These are phyloP conservation scores for Drosophila tristis DNA, from an alignment of 1,140 invertebrate species.

Conservation along the genomic window DNA sequence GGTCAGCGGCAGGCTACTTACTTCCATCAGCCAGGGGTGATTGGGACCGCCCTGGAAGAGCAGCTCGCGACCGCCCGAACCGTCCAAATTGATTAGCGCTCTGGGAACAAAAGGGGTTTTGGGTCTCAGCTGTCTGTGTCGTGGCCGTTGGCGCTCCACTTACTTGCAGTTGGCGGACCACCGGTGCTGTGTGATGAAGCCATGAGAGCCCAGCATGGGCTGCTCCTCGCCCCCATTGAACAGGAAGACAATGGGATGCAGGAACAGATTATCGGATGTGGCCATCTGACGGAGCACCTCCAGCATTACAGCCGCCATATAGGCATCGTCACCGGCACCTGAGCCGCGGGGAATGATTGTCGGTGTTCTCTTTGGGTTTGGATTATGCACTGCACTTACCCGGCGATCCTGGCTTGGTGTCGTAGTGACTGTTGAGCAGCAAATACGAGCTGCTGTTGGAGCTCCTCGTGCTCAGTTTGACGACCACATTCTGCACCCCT, in stretches of 20 bases:
- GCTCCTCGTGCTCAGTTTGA: conserved; percentile 87
- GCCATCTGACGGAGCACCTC: conserved; percentile 88
- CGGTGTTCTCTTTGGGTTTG: too few relatives aligned
- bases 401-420: conserved; percentile 92
- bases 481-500: conserved; percentile 91
- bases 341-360: too few relatives aligned
- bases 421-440: conserved; percentile 97
- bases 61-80: conserved; percentile 96
- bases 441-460: conserved; percentile 85
- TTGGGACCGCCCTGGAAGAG: conserved; percentile 97
- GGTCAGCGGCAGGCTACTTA: conserved; percentile 74
- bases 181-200: conserved; percentile 91
- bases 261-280: conserved; percentile 39
- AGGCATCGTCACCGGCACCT: conserved; percentile 90
- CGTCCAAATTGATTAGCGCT: conserved; percentile 97
- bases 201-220: conserved; percentile 88
- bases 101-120: conserved; percentile 84
- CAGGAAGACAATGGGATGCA: conserved; percentile 88
- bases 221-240: conserved; percentile 94
- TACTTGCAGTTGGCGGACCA: conserved; percentile 87
- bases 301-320: conserved; percentile 96
- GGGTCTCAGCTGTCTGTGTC: conserved; percentile 76
- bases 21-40: conserved; percentile 94
- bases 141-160: background rate
- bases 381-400: conserved; percentile 61